phyloP scores from a whole-genome alignment of 2,888 invertebrate species.

The Ecdyonurus torrentis region DNA sequence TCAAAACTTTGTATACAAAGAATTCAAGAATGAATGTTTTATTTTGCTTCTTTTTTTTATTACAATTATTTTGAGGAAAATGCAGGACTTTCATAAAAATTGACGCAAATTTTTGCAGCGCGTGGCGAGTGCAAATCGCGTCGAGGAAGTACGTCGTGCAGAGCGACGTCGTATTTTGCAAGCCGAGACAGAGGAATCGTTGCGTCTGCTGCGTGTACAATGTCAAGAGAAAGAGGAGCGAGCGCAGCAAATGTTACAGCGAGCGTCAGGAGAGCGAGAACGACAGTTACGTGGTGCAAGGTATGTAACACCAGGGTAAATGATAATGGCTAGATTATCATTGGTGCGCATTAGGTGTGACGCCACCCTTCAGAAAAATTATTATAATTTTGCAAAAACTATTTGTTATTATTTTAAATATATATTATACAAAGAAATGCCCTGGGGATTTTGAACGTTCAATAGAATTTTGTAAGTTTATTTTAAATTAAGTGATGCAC shows the following conservation, averaged over 20 bases:
- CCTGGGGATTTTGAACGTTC: too few relatives aligned
- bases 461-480: too few relatives aligned
- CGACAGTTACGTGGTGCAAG: constrained; percentile 12
- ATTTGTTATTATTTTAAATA: too few relatives aligned
- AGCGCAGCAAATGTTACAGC: constrained; percentile 11
- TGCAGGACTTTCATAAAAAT: neutral
- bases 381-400: too few relatives aligned
- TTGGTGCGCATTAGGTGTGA: too few relatives aligned
- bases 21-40: too few relatives aligned
- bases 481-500: too few relatives aligned
- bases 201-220: constrained; percentile 13
- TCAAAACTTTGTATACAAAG: too few relatives aligned
- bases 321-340: neutral
- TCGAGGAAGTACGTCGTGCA: constrained; percentile 17
- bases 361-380: too few relatives aligned
- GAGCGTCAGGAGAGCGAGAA: constrained; percentile 10
- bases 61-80: neutral
- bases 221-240: constrained; percentile 12
- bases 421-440: too few relatives aligned
- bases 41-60: neutral
- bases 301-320: neutral
- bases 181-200: constrained; percentile 11
- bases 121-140: constrained; percentile 18
- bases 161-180: constrained; percentile 12
- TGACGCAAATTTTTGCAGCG: too few relatives aligned